These are phyloP conservation scores for Hoplostethus atlanticus DNA, from an alignment of 2,797 vertebrate genomes.

Conservation along the genomic window DNA sequence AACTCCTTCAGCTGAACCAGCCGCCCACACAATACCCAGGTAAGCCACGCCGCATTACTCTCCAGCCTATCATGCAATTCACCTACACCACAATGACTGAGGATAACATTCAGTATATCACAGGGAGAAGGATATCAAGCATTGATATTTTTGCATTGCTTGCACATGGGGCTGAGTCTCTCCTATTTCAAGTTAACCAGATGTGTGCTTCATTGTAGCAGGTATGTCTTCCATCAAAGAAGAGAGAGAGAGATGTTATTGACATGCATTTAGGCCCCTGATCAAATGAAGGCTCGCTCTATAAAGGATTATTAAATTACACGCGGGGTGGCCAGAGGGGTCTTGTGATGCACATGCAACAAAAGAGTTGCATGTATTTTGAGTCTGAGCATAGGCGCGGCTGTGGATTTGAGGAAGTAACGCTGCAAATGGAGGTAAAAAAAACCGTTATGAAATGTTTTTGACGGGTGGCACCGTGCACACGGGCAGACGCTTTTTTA, in stretches of 20 bases:
- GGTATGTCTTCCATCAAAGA: slow-evolving; percentile 52
- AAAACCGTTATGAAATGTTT: slow-evolving; percentile 16
- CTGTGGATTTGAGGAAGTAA: slow-evolving; percentile 81
- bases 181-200: slow-evolving; percentile 16
- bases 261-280: slow-evolving; percentile 65
- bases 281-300: slow-evolving; percentile 71
- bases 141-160: not conserved
- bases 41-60: slow-evolving; percentile 59
- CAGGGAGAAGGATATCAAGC: no score
- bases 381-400: slow-evolving; percentile 68
- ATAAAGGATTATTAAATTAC: slow-evolving; percentile 74
- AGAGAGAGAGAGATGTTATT: slow-evolving; percentile 43
- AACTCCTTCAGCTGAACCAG: slow-evolving; percentile 52
- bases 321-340: slow-evolving; percentile 45
- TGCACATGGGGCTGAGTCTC: slow-evolving; percentile 7
- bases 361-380: slow-evolving; percentile 14
- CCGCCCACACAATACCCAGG: slow-evolving; percentile 64
- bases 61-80: not conserved
- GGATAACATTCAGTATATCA: no score
- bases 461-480: not conserved
- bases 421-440: slow-evolving; percentile 77
- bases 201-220: slow-evolving; percentile 30
- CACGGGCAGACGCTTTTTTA: no score
- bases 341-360: slow-evolving; percentile 78
- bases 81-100: not conserved